A percentile compares a stretch with the other conserved stretches of the same genome.
Evolutionary conservation across 2,797 vertebrate genomes (phyloP).

Genomic region (Sternarchorhynchus goeldii): DNA sequence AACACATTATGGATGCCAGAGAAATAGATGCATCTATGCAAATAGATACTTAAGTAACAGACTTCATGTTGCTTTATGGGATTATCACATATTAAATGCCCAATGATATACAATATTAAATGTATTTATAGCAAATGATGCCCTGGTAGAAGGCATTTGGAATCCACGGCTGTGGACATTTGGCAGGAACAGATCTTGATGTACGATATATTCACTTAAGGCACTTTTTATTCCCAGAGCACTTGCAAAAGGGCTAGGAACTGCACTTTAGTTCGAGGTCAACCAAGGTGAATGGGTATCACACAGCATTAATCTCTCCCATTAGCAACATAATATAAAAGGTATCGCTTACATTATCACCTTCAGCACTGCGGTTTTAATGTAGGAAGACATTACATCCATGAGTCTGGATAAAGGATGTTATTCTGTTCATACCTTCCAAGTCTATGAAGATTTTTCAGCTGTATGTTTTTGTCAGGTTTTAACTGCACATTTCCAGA

Average conservation of each 20-base stretch:
- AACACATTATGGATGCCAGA: background rate
- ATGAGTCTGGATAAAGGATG: conserved; percentile 35
- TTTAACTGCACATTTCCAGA: background rate
- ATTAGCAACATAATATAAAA: conserved; percentile 29
- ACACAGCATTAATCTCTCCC: conserved; percentile 15
- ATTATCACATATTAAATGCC: conserved; percentile 3
- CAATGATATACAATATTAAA: background rate
- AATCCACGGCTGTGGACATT: background rate
- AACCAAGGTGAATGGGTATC: conserved; percentile 31
- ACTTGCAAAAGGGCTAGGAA: background rate
- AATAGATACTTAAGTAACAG: conserved; percentile 4
- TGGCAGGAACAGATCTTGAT: background rate
- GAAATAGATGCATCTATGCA: background rate
- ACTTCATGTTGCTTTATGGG: background rate
- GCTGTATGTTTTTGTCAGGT: conserved; percentile 6
- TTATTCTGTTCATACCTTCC: conserved; percentile 10
- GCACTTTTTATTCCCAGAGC: conserved; percentile 8
- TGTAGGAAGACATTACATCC: conserved; percentile 27
- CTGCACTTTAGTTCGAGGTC: conserved; percentile 2
- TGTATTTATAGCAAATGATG: background rate
- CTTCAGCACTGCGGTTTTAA: conserved; percentile 18
- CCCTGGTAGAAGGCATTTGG: background rate
- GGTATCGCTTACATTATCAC: conserved; percentile 13
- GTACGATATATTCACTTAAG: background rate
- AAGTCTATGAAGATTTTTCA: conserved; percentile 25